Evolutionary conservation across 2,888 invertebrate species (phyloP).

Genomic region (Ashinkailepas kermadecensis): DNA sequence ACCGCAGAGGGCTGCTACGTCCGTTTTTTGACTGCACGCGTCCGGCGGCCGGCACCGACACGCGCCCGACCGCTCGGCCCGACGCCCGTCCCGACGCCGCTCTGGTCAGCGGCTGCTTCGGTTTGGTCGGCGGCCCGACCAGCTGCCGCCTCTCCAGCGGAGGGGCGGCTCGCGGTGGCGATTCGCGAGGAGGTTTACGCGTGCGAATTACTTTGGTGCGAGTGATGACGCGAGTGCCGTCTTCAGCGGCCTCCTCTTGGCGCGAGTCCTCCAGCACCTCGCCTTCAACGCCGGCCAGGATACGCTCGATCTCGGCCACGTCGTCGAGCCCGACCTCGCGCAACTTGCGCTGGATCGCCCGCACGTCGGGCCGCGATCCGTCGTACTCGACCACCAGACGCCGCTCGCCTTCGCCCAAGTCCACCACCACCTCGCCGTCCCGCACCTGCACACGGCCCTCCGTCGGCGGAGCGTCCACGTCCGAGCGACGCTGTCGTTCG

Average conservation of each 20-base stretch:
- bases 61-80: not conserved
- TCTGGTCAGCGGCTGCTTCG: not conserved
- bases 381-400: conserved; percentile 13
- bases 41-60: not conserved
- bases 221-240: not conserved
- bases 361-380: not conserved
- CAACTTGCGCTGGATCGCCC: not conserved
- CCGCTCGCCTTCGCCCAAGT: not conserved
- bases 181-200: not conserved
- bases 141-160: not conserved
- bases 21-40: conserved; percentile 7
- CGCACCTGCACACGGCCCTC: not conserved
- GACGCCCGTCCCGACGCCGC: not conserved
- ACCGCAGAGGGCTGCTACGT: conserved; percentile 13
- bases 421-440: not conserved
- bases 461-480: not conserved
- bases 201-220: not conserved
- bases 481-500: no score
- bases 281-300: not conserved
- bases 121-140: no score
- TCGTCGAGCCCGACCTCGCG: not conserved
- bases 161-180: not conserved
- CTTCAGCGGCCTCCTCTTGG: not conserved
- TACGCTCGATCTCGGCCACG: not conserved
- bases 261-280: not conserved